A percentile compares a stretch with the other conserved stretches of the same genome.
These are phyloP conservation scores for Brachyistius frenatus DNA, from an alignment of 2,113 vertebrate species.

Conservation along the genomic window DNA sequence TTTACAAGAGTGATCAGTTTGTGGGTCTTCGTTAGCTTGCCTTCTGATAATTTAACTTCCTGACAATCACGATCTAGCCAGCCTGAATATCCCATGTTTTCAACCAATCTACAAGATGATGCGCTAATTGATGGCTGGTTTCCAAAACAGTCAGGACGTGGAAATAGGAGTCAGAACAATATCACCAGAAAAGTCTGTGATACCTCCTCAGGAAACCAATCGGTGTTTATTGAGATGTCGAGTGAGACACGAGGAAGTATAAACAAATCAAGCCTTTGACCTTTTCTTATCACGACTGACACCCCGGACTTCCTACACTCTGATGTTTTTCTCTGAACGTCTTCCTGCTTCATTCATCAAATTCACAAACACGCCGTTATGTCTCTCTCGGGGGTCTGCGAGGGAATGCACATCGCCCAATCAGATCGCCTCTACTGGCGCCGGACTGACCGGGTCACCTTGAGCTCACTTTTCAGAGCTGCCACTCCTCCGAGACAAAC, in stretches of 20 bases:
- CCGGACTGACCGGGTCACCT: not conserved
- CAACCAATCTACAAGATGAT: no score
- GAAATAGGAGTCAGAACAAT: no score
- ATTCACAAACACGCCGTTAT: slow-evolving; percentile 6
- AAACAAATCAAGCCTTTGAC: slow-evolving; percentile 5
- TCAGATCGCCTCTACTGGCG: rapidly evolving
- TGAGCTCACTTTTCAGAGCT: not conserved
- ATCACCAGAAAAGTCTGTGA: no score
- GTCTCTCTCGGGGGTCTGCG: not conserved
- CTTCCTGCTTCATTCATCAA: slow-evolving; percentile 22
- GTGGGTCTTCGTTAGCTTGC: no score
- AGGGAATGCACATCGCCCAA: not conserved
- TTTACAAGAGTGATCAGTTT: no score
- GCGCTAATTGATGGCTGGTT: no score
- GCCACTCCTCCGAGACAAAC: not conserved
- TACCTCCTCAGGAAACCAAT: no score
- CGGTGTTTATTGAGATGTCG: not conserved
- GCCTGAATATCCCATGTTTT: no score
- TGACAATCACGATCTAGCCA: no score
- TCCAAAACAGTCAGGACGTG: no score
- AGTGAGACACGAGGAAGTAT: not conserved
- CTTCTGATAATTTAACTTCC: no score
- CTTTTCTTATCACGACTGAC: slow-evolving; percentile 16
- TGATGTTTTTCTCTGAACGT: slow-evolving; percentile 16
- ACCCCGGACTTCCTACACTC: not conserved